phyloP scores from a whole-genome alignment of 2,113 vertebrate species.

The Brachyhypopomus occidentalis region DNA sequence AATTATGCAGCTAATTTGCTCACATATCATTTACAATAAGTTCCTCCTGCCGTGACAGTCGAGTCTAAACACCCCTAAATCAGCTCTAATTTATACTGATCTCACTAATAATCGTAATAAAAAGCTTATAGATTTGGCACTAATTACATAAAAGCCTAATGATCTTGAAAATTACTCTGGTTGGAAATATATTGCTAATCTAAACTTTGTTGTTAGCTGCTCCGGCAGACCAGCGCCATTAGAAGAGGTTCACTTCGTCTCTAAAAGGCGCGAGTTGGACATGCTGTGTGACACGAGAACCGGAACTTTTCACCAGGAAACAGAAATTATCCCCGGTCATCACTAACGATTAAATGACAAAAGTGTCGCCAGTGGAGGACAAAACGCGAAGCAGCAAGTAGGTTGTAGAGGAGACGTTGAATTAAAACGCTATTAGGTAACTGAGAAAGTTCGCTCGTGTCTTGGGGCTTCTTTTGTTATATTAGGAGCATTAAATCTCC shows the following conservation, averaged over 20 bases:
- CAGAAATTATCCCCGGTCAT: constrained; percentile 31
- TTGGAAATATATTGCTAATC: constrained; percentile 91
- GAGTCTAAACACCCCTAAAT: constrained; percentile 91
- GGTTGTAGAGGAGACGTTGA: not conserved
- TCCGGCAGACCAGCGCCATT: constrained; percentile 87
- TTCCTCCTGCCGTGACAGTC: constrained; percentile 83
- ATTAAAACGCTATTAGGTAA: constrained; percentile 10
- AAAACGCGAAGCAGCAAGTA: constrained; percentile 9
- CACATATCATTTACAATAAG: constrained; percentile 88
- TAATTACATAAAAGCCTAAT: constrained; percentile 92
- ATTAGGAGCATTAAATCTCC: too few species aligned
- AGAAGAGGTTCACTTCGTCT: constrained; percentile 87
- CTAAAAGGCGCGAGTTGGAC: constrained; percentile 71
- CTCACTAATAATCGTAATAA: constrained; percentile 92
- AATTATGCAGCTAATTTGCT: constrained; percentile 91
- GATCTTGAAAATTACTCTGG: constrained; percentile 85
- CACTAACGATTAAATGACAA: constrained; percentile 32
- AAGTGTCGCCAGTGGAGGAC: not conserved
- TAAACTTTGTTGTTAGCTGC: constrained; percentile 92
- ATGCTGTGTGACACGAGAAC: not conserved
- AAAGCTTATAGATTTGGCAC: constrained; percentile 89
- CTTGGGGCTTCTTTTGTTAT: too few species aligned
- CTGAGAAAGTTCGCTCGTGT: not conserved
- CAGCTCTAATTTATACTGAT: constrained; percentile 92
- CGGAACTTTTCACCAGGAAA: constrained; percentile 7